A percentile compares a stretch with the other conserved stretches of the same genome.
phyloP scores from a whole-genome alignment of 2,888 invertebrate genomes.

The Coremacera marginata region DNA sequence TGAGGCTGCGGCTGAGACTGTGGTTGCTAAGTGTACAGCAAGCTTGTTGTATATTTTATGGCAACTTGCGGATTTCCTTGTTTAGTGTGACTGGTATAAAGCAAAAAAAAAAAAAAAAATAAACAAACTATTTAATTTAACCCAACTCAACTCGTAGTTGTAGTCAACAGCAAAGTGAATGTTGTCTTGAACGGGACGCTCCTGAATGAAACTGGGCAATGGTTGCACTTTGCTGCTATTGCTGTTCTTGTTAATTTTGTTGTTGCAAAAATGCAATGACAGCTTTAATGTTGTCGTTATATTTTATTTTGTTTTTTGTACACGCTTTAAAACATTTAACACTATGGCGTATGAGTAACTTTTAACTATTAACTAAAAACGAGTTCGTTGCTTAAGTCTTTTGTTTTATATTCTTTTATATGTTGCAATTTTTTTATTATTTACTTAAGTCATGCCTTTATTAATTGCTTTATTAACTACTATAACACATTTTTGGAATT shows the following conservation, averaged over 20 bases:
- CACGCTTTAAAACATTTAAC: neutral
- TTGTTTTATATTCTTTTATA: constrained; percentile 1
- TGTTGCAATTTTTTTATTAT: neutral
- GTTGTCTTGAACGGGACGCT: constrained; percentile 17
- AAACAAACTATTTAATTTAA: neutral
- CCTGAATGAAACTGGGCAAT: neutral
- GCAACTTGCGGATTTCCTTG: constrained; percentile 42
- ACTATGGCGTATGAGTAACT: constrained; percentile 16
- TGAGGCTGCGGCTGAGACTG: neutral
- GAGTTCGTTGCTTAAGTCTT: constrained; percentile 23
- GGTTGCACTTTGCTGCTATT: constrained; percentile 17
- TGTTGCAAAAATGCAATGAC: neutral
- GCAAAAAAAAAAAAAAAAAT: neutral
- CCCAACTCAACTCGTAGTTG: neutral
- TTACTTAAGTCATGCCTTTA: neutral
- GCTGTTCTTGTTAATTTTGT: neutral
- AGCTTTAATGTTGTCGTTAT: no score
- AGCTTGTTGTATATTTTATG: neutral
- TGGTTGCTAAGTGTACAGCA: neutral
- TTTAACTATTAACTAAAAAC: neutral
- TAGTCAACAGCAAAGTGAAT: constrained; percentile 28
- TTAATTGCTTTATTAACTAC: neutral
- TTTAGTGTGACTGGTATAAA: neutral
- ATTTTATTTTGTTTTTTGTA: neutral
- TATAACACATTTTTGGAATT: neutral